A percentile compares a stretch with the other conserved stretches of the same genome.
Conservation (phyloP, 2,797 vertebrate genomes). For the Amblyopsis hoosieri region DNA sequence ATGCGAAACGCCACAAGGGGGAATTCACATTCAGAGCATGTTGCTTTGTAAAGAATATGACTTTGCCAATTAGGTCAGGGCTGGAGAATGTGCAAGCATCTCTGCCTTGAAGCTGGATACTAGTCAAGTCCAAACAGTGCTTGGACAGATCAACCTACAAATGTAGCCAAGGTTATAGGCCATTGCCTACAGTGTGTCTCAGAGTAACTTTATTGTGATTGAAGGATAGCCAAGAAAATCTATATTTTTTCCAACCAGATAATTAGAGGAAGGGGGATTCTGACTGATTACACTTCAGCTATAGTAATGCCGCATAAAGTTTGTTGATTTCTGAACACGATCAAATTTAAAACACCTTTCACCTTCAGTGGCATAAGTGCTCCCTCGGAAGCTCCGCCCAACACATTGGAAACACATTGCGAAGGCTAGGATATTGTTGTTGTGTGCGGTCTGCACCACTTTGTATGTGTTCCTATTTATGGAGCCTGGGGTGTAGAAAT, state of each 20-base stretch:
- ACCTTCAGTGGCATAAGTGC: too few species aligned
- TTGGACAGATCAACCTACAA: constrained; percentile 18
- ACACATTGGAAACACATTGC: too few species aligned
- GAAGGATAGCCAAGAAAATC: constrained; percentile 4
- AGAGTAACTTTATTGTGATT: constrained; percentile 28
- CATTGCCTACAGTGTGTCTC: background rate
- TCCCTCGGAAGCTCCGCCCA: too few species aligned
- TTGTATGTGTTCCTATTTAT: too few species aligned
- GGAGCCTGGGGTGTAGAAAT: too few species aligned
- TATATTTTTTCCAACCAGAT: constrained; percentile 17
- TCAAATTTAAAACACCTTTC: too few species aligned
- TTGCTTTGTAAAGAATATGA: constrained; percentile 41
- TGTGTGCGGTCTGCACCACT: too few species aligned
- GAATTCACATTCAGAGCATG: constrained; percentile 27
- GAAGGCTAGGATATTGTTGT: too few species aligned
- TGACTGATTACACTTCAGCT: constrained; percentile 68
- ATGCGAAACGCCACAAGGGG: constrained; percentile 28
- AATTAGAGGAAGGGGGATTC: constrained; percentile 35
- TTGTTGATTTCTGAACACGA: too few species aligned
- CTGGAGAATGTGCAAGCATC: constrained; percentile 26
- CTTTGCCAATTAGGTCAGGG: constrained; percentile 46
- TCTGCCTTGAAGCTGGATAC: constrained; percentile 28
- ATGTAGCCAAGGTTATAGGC: constrained; percentile 21
- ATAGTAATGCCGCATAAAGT: constrained; percentile 1
- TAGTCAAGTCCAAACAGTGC: constrained; percentile 42